These are phyloP conservation scores for Apotomis betuletana DNA, from an alignment of 2,888 invertebrate species.

Conservation along the genomic window DNA sequence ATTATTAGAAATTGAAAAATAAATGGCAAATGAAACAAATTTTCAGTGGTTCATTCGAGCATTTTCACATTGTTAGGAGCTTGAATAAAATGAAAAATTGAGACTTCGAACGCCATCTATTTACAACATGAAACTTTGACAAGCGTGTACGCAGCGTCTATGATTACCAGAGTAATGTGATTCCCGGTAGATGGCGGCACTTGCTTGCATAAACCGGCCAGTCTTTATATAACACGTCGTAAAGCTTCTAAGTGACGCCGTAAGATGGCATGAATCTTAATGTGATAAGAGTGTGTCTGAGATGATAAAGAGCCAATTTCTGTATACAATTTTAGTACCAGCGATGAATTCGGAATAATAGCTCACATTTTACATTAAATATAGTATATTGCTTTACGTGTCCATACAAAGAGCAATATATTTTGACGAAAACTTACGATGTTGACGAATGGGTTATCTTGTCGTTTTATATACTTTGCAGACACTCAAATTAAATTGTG, in stretches of 20 bases:
- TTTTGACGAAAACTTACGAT: too few species aligned
- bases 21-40: not conserved
- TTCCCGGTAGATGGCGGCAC: conserved; percentile 31
- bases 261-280: conserved; percentile 23
- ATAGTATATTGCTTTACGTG: too few species aligned
- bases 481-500: too few species aligned
- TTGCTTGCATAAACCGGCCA: not conserved
- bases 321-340: too few species aligned
- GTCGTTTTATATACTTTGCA: too few species aligned
- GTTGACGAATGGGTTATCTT: too few species aligned
- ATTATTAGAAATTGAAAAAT: not conserved
- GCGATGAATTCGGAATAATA: too few species aligned
- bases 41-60: too few species aligned
- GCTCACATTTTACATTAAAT: too few species aligned
- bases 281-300: not conserved
- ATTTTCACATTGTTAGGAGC: not conserved
- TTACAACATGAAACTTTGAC: not conserved
- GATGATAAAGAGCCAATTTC: too few species aligned
- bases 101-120: conserved; percentile 13
- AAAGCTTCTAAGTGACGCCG: not conserved
- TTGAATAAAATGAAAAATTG: not conserved
- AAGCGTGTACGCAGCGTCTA: not conserved
- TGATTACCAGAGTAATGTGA: not conserved
- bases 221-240: not conserved
- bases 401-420: too few species aligned